Base-by-base conservation (phyloP, 2,888 invertebrate species). In the Poecilobothrus nobilitatus region DNA sequence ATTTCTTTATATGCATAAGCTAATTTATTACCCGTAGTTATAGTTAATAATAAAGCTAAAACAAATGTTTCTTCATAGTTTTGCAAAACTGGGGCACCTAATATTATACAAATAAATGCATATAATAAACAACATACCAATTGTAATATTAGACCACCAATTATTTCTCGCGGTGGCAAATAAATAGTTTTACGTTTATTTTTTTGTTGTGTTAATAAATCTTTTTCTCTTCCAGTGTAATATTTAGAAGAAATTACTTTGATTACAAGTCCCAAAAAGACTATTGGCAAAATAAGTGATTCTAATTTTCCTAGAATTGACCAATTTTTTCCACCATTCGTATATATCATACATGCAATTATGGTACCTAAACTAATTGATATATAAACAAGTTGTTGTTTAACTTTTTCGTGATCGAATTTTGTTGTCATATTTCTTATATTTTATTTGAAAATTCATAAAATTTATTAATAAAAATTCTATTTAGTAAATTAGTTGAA, bases 61-160 rank as follows among this genome's bases (percentile, higher is more conserved):
- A 80, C 78, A 67, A 82, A 80, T 2, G 82, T 82, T 69, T 82
- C 78, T 70, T 81, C 81, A 70, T 81, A 81, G 68, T 79, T 79
- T 18, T 78, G 77, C 66, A 81, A 72, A n/a, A 81, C 80, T 10
- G 82, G 81, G 8, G 82, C 82, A n/a, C 82, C 82, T 65, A 82
- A 70, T 63, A 82, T 78, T 21, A 82, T 79, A 71, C 82, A 82
- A 18, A 79, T 76, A 63, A 81, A 81, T 3, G 74, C 78, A 72
- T 79, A 82, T 3, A 81, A 73, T 41, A 81, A 68, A 0, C 78
- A 78, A 69, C 79, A 79, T 22, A 80, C 69, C 66, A 78, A 76
- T 67, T 81, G 81, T 66, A 81, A 69, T 1, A 79, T 70, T 1
- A 81, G 70, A 8, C 80, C 79, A 5, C 77, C 77, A 1, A 77